Evolutionary conservation across 2,797 vertebrate genomes (phyloP).

Genomic region (Threskiornis aethiopicus): DNA sequence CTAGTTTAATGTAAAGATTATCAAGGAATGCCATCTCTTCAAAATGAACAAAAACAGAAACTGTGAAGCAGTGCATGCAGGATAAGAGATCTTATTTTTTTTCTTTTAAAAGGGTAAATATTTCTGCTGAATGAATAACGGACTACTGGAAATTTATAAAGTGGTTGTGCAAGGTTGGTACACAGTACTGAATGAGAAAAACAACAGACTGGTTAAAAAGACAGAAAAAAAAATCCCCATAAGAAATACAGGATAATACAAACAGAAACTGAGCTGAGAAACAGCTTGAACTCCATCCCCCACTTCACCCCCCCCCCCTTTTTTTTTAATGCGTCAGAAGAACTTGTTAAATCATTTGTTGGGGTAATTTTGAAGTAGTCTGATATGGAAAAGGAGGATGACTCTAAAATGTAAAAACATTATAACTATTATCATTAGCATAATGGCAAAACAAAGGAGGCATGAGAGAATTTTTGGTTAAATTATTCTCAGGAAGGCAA

Average conservation of each 20-base stretch:
- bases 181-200: background rate
- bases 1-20: background rate
- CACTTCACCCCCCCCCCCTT: fast-evolving
- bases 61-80: background rate
- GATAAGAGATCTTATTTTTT: background rate
- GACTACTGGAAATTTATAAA: background rate
- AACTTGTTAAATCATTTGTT: background rate
- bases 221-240: background rate
- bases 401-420: background rate
- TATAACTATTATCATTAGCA: background rate
- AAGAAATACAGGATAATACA: background rate
- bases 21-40: conserved; percentile 2
- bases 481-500: background rate
- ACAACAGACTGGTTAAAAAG: background rate
- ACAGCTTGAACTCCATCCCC: fast-evolving
- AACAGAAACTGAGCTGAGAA: background rate
- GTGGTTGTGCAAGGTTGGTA: background rate
- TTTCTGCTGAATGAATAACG: background rate
- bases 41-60: background rate
- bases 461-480: background rate
- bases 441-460: fast-evolving
- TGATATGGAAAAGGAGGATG: background rate
- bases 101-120: background rate
- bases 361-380: background rate
- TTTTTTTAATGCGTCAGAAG: fast-evolving